Conservation (phyloP, 2,113 vertebrate species). For the Motacilla tschutschensis region DNA sequence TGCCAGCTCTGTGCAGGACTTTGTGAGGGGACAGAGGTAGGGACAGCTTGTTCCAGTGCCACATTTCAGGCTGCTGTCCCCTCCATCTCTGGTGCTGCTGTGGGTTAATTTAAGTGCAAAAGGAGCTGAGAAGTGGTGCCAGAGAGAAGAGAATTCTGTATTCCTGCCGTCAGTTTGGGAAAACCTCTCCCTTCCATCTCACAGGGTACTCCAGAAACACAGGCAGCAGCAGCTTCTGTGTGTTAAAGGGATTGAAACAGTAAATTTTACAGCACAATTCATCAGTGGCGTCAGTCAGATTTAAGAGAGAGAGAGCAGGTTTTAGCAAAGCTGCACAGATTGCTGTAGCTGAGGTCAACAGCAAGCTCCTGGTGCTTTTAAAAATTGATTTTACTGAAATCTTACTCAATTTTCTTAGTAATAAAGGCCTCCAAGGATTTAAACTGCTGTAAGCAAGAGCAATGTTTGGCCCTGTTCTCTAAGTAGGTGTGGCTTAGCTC, state of each 20-base stretch:
- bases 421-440: constrained; percentile 61
- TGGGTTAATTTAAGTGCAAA: not conserved
- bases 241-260: not conserved
- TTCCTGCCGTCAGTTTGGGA: not conserved
- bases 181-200: not conserved
- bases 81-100: not conserved
- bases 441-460: constrained; percentile 51
- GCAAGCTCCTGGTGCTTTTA: constrained; percentile 67
- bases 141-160: not conserved
- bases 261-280: constrained; percentile 68
- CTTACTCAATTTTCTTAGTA: constrained; percentile 66
- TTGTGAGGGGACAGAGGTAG: not conserved
- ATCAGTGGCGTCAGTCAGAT: constrained; percentile 61
- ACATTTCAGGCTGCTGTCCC: not conserved
- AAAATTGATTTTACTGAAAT: constrained; percentile 76
- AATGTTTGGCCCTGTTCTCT: constrained; percentile 31
- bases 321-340: constrained; percentile 67
- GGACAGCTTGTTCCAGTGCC: not conserved
- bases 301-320: constrained; percentile 50
- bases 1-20: not conserved
- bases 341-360: constrained; percentile 68
- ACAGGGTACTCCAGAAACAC: constrained; percentile 26
- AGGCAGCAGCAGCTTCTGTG: constrained; percentile 20
- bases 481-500: constrained; percentile 33
- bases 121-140: not conserved